Evolutionary conservation across 2,797 vertebrate genomes (phyloP).

Genomic region (Sciurus carolinensis): DNA sequence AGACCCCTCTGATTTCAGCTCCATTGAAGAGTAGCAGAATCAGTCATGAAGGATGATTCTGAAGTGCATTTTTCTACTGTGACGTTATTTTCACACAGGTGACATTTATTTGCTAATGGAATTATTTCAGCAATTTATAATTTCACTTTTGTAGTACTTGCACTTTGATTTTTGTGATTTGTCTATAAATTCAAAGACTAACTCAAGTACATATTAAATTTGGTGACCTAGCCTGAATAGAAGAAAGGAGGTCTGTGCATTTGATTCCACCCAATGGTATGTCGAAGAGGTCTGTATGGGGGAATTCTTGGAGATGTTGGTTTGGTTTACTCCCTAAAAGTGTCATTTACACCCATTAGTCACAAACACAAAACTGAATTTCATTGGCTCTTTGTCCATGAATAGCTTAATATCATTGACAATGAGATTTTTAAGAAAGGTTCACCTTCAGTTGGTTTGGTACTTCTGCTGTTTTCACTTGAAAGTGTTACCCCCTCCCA

Average conservation of each 20-base stretch:
- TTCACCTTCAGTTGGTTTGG: not conserved
- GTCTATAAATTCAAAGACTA: slow-evolving; percentile 38
- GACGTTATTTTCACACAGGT: slow-evolving; percentile 59
- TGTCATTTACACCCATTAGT: not conserved
- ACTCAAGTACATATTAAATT: not conserved
- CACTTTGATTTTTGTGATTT: not conserved
- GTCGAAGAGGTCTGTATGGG: not conserved
- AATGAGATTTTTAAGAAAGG: slow-evolving; percentile 28
- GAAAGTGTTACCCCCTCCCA: not conserved
- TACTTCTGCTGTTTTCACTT: not conserved
- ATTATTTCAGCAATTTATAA: slow-evolving; percentile 57
- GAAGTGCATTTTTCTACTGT: slow-evolving; percentile 57
- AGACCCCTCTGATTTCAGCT: slow-evolving; percentile 57
- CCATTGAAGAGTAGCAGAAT: slow-evolving; percentile 63
- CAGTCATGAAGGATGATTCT: slow-evolving; percentile 32
- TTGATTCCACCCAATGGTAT: not conserved
- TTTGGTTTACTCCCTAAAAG: not conserved
- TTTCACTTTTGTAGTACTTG: slow-evolving; percentile 32
- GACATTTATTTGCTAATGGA: slow-evolving; percentile 76
- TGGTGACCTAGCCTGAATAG: not conserved
- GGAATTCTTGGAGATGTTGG: not conserved
- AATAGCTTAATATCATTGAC: not conserved
- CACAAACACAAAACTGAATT: not conserved
- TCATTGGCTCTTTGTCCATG: not conserved
- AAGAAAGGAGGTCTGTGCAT: not conserved